Conservation (phyloP, 2,888 invertebrate genomes). For the Cremastinae sp. region DNA sequence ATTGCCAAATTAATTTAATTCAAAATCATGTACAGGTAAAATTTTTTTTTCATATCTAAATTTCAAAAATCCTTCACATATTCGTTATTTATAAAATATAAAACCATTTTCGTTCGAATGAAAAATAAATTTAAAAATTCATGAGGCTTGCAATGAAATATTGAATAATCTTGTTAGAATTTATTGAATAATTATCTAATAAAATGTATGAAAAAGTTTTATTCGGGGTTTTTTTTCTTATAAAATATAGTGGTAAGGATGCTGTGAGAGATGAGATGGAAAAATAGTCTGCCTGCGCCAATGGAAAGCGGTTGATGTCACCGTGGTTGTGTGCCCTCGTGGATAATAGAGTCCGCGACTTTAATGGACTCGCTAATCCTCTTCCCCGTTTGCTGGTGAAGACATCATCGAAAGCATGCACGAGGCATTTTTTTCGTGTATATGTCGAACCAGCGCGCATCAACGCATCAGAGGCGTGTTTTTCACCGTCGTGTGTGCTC, state of each 20-base stretch:
- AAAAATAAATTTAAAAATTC: too few relatives aligned
- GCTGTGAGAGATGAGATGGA: not conserved
- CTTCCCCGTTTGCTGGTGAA: slow-evolving; percentile 78
- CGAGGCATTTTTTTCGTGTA: slow-evolving; percentile 24
- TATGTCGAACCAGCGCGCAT: slow-evolving; percentile 18
- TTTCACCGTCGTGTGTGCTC: slow-evolving; percentile 33
- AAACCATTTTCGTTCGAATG: too few relatives aligned
- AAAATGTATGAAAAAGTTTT: too few relatives aligned
- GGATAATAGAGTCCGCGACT: slow-evolving; percentile 81
- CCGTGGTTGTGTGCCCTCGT: slow-evolving; percentile 74
- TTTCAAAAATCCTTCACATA: too few relatives aligned
- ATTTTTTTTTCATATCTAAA: not conserved
- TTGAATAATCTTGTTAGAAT: too few relatives aligned
- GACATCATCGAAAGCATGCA: slow-evolving; percentile 62
- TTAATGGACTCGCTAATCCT: slow-evolving; percentile 81
- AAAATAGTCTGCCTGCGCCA: slow-evolving; percentile 69
- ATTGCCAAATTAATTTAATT: too few relatives aligned
- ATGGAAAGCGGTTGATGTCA: slow-evolving; percentile 78
- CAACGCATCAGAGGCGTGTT: not conserved
- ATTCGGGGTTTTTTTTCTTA: not conserved
- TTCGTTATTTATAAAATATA: slow-evolving; percentile 14
- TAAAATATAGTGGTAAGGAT: too few relatives aligned
- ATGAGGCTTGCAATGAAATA: too few relatives aligned
- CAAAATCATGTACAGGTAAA: not conserved
- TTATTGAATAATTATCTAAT: too few relatives aligned